Conservation (phyloP, 2,113 vertebrate genomes). For the Choloepus hoffmanni region DNA sequence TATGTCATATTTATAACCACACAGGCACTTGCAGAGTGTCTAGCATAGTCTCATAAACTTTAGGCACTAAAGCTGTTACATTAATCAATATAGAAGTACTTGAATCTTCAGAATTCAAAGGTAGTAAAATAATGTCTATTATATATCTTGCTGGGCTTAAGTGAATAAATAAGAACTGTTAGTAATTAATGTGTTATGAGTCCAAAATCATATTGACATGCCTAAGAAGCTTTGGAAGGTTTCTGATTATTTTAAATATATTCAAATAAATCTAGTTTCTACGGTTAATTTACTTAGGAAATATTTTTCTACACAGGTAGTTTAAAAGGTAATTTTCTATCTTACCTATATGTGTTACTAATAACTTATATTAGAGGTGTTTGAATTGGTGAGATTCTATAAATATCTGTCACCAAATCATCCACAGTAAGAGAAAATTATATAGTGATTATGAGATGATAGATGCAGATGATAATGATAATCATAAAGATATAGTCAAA, state of each 20-base stretch:
- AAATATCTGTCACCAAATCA: background rate
- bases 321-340: background rate
- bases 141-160: background rate
- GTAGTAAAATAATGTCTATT: background rate
- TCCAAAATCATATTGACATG: background rate
- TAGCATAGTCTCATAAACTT: background rate
- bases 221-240: background rate
- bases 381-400: background rate
- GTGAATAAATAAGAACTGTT: background rate
- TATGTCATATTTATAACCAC: background rate
- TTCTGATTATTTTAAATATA: conserved; percentile 14
- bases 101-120: conserved; percentile 27
- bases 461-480: background rate
- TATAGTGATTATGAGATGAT: background rate
- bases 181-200: background rate
- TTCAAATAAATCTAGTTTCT: background rate
- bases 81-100: conserved; percentile 8
- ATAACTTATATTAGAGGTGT: background rate
- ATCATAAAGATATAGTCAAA: conserved; percentile 4
- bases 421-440: background rate
- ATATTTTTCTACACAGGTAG: background rate
- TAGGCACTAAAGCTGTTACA: background rate
- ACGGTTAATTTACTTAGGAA: conserved; percentile 26
- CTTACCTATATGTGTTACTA: background rate
- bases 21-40: background rate